Evolutionary conservation across 2,797 vertebrate species (phyloP), one percentile per base, ranked within the genome.

Genomic region (Amblyraja radiata): DNA sequence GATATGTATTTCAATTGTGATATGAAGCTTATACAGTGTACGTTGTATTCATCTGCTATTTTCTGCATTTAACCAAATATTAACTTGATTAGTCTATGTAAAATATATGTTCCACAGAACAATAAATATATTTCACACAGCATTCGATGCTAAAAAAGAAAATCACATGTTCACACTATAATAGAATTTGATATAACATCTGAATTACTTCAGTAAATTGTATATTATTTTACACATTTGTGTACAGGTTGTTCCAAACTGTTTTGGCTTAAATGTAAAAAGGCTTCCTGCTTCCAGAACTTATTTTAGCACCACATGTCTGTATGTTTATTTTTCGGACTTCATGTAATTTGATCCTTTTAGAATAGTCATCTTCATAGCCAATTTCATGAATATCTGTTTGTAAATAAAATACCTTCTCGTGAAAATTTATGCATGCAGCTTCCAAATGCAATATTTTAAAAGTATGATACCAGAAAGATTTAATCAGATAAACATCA

Each of bases 41-140:
- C 46, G 6, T 54, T 54, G 46, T 54, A 68, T 6, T 88, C 36
- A 88, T 32, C 90, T n/a, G 71, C 71, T 92, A 71, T 92, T 92
- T 92, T 74, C 21, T 92, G 90, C 13, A 92, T 76, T 91, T 92
- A 92, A 58, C 71, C 73, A 92, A 92, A 92, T 92, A 76, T 28
- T 14, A 25, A 91, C 68, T 91, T 54, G 71, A 92, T 54, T 74
- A n/a, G 28, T 92, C 71, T 76, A 6, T 54, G 73, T 71, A 74
- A 92, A 71, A 91, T 32, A 58, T 71, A 23, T 54, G 10, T 92
- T 92, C 54, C 58, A n/a, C 13, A 76, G 36, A 92, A 76, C 23
- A 46, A 91, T 92, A 74, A 54, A 68, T 65, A 71, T 25, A 91
- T 91, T 91, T 71, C 88, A 91, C 32, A 23, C 63, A 28, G 36